These are phyloP conservation scores for Chloroclystis v-ata DNA, from an alignment of 2,888 invertebrate genomes.

Conservation along the genomic window DNA sequence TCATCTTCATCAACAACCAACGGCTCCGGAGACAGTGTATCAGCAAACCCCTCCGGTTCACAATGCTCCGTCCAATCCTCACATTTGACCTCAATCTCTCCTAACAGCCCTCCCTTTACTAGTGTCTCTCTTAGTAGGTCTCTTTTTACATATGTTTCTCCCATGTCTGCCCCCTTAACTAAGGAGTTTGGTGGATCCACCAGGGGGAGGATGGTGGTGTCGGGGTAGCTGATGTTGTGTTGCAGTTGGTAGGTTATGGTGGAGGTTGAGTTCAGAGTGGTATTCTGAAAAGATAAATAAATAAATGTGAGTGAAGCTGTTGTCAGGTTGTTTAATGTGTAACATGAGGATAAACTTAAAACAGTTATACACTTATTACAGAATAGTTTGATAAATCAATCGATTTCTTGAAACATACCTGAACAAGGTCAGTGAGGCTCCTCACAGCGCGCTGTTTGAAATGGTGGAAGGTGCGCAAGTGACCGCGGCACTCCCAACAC, in stretches of 20 bases:
- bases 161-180: conserved; percentile 32
- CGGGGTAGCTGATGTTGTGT: conserved; percentile 17
- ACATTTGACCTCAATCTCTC: too few relatives aligned
- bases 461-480: conserved; percentile 37
- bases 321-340: too few relatives aligned
- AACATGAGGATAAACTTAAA: too few relatives aligned
- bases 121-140: too few relatives aligned
- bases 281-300: conserved; percentile 13
- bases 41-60: conserved; percentile 39
- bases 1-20: too few relatives aligned
- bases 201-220: neutral
- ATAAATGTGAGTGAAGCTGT: neutral
- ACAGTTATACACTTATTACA: too few relatives aligned
- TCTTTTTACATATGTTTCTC: too few relatives aligned
- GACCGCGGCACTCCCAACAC: conserved; percentile 60
- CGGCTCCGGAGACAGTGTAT: neutral
- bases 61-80: conserved; percentile 37
- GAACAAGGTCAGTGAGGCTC: conserved; percentile 41
- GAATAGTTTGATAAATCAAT: too few relatives aligned
- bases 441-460: conserved; percentile 48
- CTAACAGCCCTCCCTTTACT: too few relatives aligned
- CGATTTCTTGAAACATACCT: too few relatives aligned
- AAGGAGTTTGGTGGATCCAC: neutral
- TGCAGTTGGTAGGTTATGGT: neutral
- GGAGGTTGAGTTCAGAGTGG: neutral